Base-by-base conservation (phyloP, 2,113 vertebrate species). In the Callopanchax toddi region DNA sequence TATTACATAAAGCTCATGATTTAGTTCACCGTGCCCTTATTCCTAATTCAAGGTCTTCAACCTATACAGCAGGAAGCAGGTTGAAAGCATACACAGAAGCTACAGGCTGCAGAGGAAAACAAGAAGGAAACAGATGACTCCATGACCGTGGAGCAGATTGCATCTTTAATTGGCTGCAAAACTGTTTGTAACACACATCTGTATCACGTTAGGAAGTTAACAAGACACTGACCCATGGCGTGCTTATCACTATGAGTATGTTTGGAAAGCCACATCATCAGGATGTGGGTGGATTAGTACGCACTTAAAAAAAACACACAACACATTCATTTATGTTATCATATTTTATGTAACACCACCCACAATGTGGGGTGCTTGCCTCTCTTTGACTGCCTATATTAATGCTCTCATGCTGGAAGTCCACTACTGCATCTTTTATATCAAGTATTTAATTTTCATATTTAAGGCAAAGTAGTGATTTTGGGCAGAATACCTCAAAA, bases 111-210 rank as follows among this genome's bases (percentile, higher is more conserved):
- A 46, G 25, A 18, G 58, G n/a, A n/a, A n/a, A 84, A 77, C 36
- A 25, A 65, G 85, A 79, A 76, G 71, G 45, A 82, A 71, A 89
- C 71, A 59, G 61, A 89, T 69, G 77, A 76, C 71, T 57, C 62
- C 23, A 64, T 64, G 54, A 61, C 59, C 42, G 44, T 39, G 15
- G 58, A 84, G 75, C 87, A 84, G 78, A 84, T 76, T 86, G 80
- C 67, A 79, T 81, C 59, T 66, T 69, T 89, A 86, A 87, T 85
- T 84, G 81, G 76, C 62, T 85, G 70, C 64, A 74, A 71, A 78
- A 54, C 68, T 73, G 61, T 84, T 81, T 77, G 53, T 43, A 74
- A 40, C 54, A 69, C 54, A 87, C 68, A 58, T 87, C 81, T 90
- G 71, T 73, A 89, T 84, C 80, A 78, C 13, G 29, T 37, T 56